Conservation (phyloP, 2,888 invertebrate genomes). For the Hydraecia micacea region DNA sequence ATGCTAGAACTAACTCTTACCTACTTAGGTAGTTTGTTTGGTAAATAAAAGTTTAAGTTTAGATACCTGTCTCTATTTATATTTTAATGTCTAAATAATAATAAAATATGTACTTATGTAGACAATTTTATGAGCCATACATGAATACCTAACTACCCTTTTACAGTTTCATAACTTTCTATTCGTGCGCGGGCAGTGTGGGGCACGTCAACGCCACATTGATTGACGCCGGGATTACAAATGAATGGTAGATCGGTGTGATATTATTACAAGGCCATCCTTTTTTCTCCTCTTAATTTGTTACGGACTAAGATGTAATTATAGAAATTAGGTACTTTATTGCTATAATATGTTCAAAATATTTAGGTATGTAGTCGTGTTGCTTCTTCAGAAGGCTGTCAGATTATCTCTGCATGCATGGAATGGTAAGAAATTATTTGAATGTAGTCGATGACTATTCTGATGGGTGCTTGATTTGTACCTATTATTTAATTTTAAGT, state of each 20-base stretch:
- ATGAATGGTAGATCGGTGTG: not conserved
- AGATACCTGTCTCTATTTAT: not conserved
- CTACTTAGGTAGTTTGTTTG: not conserved
- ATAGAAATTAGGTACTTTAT: not conserved
- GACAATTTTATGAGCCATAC: not conserved
- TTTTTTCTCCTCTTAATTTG: not conserved
- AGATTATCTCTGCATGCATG: too few species aligned
- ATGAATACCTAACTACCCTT: not conserved
- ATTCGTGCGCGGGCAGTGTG: not conserved
- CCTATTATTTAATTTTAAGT: too few species aligned
- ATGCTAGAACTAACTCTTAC: not conserved
- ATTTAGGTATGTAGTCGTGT: too few species aligned
- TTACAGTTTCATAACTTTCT: constrained; percentile 1
- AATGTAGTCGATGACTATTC: too few species aligned
- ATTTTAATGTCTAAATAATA: not conserved
- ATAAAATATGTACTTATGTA: not conserved
- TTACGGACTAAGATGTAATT: not conserved
- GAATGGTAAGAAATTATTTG: too few species aligned
- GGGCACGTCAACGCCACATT: constrained; percentile 4
- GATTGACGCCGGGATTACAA: constrained; percentile 11
- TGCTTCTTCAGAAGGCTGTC: too few species aligned
- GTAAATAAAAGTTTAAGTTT: not conserved
- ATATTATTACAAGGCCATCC: constrained; percentile 4
- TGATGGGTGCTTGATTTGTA: too few species aligned
- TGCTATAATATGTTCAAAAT: not conserved